Evolutionary conservation across 2,888 invertebrate genomes (phyloP), one percentile per base, ranked within the genome.

Genomic region (Furcula furcula): DNA sequence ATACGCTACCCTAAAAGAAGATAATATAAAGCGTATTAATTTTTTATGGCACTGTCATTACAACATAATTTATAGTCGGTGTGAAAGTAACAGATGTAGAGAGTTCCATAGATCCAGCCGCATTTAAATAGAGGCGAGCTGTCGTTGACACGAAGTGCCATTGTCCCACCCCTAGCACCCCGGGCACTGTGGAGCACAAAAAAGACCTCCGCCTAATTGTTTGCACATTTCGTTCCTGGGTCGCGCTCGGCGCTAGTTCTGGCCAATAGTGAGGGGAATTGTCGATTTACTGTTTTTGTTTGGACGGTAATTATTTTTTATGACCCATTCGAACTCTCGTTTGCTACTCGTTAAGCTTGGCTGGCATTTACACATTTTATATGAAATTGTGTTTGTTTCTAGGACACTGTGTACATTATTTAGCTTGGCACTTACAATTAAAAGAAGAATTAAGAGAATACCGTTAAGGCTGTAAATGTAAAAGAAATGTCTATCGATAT

Each of bases 121-220:
- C 62, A 65, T 72, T 76, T 73, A 65, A 76, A 79, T 74, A 65
- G 68, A 74, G 65, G 65, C 65, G 67, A 59, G 61, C 72, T 77
- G 79, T 69, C 68, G 74, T 71, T 76, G 77, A 76, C 82, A 71
- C 74, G 62, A 67, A 85, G 84, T 77, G 77, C 75, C 63, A 76
- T 85, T 84, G 80, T 83, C 69, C 50, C 61, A 56, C 67, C 71
- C 72, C 58, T 52, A 52, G 42, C 54, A 49, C 59, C 64, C 65
- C 56, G 46, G 49, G 39, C 26, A 13, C 14, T 38, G 46, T 53
- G 62, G 71, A 59, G 65, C 64, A 65, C 71, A 77, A 82, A 82
- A 79, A 83, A 80, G 72, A 70, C 71, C 76, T 74, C 76, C 62
- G 73, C 70, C 76, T 84, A 84, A 86, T 87, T 87, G 87, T 87